A percentile compares a stretch with the other conserved stretches of the same genome.
These are phyloP conservation scores for Orchesella cincta DNA, from an alignment of 1,140 invertebrate genomes.

Conservation along the genomic window DNA sequence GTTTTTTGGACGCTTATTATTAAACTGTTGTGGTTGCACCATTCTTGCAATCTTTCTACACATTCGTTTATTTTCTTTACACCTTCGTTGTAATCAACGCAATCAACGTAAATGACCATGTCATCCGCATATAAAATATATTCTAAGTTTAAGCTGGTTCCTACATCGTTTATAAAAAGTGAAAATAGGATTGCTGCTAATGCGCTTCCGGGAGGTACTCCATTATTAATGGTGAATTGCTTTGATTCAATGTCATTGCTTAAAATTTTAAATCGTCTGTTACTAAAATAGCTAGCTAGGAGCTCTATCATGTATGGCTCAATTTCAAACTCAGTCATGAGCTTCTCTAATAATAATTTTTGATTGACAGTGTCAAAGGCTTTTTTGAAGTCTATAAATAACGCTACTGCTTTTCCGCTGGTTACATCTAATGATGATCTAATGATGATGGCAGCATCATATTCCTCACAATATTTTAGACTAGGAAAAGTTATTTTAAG, in stretches of 20 bases:
- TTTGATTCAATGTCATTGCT: not conserved
- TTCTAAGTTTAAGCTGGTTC: not conserved
- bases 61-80: not conserved
- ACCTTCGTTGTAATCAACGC: not conserved
- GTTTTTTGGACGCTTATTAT: not conserved
- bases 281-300: not conserved
- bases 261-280: not conserved
- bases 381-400: constrained; percentile 31
- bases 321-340: not conserved
- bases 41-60: not conserved
- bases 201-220: not conserved
- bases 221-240: not conserved
- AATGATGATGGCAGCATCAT: too few relatives aligned
- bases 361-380: constrained; percentile 12
- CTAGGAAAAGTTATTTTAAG: too few relatives aligned
- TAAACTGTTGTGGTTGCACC: not conserved
- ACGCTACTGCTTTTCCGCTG: not conserved
- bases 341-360: not conserved
- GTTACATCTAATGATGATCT: too few relatives aligned
- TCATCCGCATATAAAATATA: constrained; percentile 19
- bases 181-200: not conserved
- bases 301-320: not conserved
- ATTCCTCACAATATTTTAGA: too few relatives aligned
- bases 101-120: not conserved
- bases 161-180: not conserved